These are phyloP conservation scores for Marasmarcha lunaedactyla DNA, from an alignment of 2,888 invertebrate genomes.

Conservation along the genomic window DNA sequence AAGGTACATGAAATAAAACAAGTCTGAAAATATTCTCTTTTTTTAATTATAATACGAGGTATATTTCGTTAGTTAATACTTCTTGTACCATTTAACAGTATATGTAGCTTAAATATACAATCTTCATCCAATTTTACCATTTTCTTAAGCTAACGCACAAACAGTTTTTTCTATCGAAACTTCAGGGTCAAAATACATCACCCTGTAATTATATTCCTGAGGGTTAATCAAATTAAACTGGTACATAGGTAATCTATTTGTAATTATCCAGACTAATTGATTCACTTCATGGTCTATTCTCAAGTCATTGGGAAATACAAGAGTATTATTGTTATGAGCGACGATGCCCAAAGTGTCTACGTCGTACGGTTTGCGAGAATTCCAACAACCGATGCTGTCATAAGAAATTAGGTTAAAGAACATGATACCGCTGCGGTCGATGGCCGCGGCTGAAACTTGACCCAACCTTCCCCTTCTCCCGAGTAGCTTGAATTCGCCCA, in stretches of 20 bases:
- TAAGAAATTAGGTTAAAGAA: conserved; percentile 84
- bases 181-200: conserved; percentile 75
- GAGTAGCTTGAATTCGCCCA: conserved; percentile 48
- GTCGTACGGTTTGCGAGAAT: conserved; percentile 79
- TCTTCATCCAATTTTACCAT: no score
- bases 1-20: no score
- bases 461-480: conserved; percentile 71
- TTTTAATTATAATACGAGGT: no score
- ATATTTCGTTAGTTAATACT: no score
- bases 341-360: conserved; percentile 74
- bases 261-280: conserved; percentile 81
- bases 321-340: conserved; percentile 71
- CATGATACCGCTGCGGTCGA: conserved; percentile 81
- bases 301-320: conserved; percentile 86
- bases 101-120: no score
- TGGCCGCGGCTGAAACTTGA: conserved; percentile 81
- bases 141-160: conserved; percentile 55
- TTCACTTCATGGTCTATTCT: conserved; percentile 79
- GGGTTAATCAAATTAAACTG: conserved; percentile 77
- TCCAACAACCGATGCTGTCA: conserved; percentile 87
- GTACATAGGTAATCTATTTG: conserved; percentile 81
- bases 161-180: conserved; percentile 73
- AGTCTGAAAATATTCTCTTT: no score
- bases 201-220: conserved; percentile 78
- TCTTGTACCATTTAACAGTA: no score